Base-by-base conservation (phyloP, 1,140 invertebrate species). In the Chrysomallon squamiferum region DNA sequence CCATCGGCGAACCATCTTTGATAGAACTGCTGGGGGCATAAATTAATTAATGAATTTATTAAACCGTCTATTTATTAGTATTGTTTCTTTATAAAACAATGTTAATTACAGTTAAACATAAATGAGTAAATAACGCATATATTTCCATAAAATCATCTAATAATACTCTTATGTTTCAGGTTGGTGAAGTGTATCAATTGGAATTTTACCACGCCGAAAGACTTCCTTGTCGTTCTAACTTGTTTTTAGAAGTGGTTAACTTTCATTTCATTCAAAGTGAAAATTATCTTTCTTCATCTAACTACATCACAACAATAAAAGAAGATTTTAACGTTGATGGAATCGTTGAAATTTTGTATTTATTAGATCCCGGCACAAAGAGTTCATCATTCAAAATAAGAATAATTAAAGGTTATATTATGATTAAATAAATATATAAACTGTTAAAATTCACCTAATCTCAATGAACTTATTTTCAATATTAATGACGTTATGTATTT, bases 131-230 rank as follows among this genome's bases (percentile, higher is more conserved):
- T n/a, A n/a, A n/a, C n/a, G n/a, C n/a, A n/a, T n/a, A n/a, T n/a
- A n/a, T n/a, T n/a, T n/a, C n/a, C n/a, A n/a, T n/a, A n/a, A n/a
- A n/a, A n/a, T n/a, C n/a, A n/a, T n/a, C n/a, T n/a, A n/a, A n/a
- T n/a, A n/a, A n/a, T n/a, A n/a, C 43, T 52, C 43, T 9, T 7
- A 47, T 33, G 11, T 63, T 69, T 20, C 45, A 77, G 75, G 41
- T 68, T 9, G 73, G 73, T 25, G 68, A 74, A 38, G 29, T 63
- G 33, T 77, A 74, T 52, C 73, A 69, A 38, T 69, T 77, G 35
- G 60, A 59, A 20, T 45, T 77, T 18, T 77, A 74, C 63, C 73
- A 75, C 45, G 69, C 62, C n/a, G 74, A 77, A 56, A 59, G 71
- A 13, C 22, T 65, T 18, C 52, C 49, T 5, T 75, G 75, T 62